Conservation (phyloP, 2,888 invertebrate genomes). For the Halictus quadricinctus region DNA sequence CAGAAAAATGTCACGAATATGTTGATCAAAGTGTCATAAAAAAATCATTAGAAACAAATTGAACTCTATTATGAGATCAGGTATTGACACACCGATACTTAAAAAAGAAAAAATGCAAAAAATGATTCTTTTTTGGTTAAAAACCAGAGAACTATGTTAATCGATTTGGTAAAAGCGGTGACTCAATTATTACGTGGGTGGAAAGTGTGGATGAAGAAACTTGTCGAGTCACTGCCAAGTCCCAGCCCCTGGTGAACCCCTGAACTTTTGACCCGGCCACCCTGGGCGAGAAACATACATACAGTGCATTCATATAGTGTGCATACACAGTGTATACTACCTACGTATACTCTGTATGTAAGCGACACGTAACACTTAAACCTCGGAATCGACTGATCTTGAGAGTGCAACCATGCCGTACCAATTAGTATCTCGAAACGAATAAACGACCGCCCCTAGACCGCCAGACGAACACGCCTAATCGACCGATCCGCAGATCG, state of each 20-base stretch:
- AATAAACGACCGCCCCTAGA: constrained; percentile 30
- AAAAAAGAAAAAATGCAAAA: neutral
- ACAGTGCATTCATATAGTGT: neutral
- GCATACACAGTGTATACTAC: neutral
- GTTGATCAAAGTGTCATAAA: neutral
- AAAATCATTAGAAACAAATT: neutral
- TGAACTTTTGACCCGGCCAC: constrained; percentile 55
- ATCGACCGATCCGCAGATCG: neutral
- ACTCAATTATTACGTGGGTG: neutral
- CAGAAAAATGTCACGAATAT: neutral
- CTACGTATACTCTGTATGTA: neutral
- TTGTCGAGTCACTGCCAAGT: neutral
- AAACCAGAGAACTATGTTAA: neutral
- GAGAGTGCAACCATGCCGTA: constrained; percentile 12
- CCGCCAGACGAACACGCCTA: neutral
- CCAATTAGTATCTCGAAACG: constrained; percentile 26
- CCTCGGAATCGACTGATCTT: constrained; percentile 14
- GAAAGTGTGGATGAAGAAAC: constrained; percentile 2
- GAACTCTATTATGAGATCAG: no score
- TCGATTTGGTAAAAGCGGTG: neutral
- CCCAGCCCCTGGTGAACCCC: constrained; percentile 42
- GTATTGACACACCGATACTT: neutral
- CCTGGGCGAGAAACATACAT: constrained; percentile 26
- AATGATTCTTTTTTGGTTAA: neutral
- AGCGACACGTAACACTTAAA: constrained; percentile 17